These are phyloP conservation scores for Paratrypauchen microcephalus DNA, from an alignment of 2,797 vertebrate species.

Conservation along the genomic window DNA sequence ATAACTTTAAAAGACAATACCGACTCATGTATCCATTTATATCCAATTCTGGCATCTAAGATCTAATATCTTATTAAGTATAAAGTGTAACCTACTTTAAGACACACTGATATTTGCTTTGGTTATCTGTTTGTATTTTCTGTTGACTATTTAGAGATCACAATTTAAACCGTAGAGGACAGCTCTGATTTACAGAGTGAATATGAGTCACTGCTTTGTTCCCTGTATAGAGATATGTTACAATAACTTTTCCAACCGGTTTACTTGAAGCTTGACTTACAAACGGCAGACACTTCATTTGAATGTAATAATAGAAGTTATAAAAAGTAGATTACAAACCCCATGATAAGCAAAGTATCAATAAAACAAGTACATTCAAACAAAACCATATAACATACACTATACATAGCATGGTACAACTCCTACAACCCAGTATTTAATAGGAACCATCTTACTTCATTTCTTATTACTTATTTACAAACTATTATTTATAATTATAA, in stretches of 20 bases:
- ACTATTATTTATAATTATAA: background rate
- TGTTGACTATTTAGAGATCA: background rate
- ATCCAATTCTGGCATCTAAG: too few species aligned
- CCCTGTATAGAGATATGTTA: background rate
- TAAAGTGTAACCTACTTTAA: too few species aligned
- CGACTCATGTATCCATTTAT: too few species aligned
- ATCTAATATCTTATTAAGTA: too few species aligned
- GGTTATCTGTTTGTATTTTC: background rate
- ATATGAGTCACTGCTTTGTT: constrained; percentile 30
- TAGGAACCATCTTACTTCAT: background rate
- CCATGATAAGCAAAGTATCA: constrained; percentile 14
- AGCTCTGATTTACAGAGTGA: background rate
- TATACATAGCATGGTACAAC: background rate
- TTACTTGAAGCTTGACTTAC: constrained; percentile 25
- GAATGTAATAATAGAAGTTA: constrained; percentile 10
- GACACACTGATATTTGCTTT: too few species aligned
- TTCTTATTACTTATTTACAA: constrained; percentile 1
- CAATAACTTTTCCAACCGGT: constrained; percentile 55
- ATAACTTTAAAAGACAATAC: too few species aligned
- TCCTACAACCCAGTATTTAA: background rate
- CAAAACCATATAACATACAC: background rate
- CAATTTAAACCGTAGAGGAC: background rate
- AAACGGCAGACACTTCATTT: constrained; percentile 16
- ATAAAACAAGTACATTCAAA: background rate
- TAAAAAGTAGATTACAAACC: constrained; percentile 26